Conservation (phyloP, 2,888 invertebrate species). For the Crossocerus cetratus region DNA sequence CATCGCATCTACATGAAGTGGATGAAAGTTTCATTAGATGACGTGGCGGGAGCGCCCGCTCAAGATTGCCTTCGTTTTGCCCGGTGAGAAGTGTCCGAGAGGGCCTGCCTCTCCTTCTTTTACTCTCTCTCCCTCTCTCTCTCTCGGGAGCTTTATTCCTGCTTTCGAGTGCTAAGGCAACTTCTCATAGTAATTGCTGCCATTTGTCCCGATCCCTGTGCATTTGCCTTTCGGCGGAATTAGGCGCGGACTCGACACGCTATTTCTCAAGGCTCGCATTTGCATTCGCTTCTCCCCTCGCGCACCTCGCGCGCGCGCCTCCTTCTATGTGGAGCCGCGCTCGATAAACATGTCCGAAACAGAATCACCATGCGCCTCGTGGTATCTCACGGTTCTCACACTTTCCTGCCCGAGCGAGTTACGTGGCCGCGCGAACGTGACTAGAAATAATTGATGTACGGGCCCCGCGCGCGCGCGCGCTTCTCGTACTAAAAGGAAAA, state of each 20-base stretch:
- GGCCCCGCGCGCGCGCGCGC: no score
- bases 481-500: no score
- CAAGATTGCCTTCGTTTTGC: conserved; percentile 6
- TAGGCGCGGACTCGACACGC: background rate
- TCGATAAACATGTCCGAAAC: no score
- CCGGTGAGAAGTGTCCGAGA: conserved; percentile 13
- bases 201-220: conserved; percentile 24
- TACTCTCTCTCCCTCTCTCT: no score
- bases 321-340: background rate
- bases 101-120: background rate
- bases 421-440: background rate
- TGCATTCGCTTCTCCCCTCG: background rate
- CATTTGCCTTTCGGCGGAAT: conserved; percentile 8
- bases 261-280: background rate
- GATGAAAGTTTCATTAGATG: conserved; percentile 55
- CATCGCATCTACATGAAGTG: conserved; percentile 28
- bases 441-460: background rate
- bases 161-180: conserved; percentile 5
- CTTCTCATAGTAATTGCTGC: conserved; percentile 29
- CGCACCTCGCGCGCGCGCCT: no score
- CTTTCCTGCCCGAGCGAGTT: no score
- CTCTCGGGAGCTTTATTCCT: background rate
- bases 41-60: conserved; percentile 10
- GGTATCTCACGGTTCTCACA: background rate
- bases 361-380: background rate